Percentiles rank a stretch among this genome's conserved stretches.
Conservation (phyloP, 2,113 vertebrate species). For the Oryzias woworae region DNA sequence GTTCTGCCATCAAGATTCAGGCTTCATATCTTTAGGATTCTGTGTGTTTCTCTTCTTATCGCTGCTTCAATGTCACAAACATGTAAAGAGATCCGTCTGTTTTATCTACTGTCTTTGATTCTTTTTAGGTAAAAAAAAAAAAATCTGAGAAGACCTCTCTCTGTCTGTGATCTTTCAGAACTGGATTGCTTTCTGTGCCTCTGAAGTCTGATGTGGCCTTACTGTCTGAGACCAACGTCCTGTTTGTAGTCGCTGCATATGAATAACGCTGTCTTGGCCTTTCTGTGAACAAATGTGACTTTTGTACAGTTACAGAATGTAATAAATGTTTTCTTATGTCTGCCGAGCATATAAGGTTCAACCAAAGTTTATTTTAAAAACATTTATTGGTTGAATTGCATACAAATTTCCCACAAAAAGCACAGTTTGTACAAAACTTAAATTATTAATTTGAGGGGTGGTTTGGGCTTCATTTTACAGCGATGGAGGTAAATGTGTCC, state of each 20-base stretch:
- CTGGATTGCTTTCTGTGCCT: slow-evolving; percentile 36
- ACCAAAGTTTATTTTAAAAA: slow-evolving; percentile 13
- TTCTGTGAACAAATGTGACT: slow-evolving; percentile 65
- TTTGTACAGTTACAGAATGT: slow-evolving; percentile 72
- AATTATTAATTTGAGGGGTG: slow-evolving; percentile 23
- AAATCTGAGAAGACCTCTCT: too few relatives aligned
- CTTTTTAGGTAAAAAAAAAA: not conserved
- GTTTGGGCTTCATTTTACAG: slow-evolving; percentile 42
- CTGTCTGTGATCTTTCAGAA: not conserved
- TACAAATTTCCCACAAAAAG: slow-evolving; percentile 65
- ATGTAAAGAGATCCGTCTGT: slow-evolving; percentile 5
- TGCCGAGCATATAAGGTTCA: not conserved
- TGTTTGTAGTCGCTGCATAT: slow-evolving; percentile 39
- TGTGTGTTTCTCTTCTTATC: too few relatives aligned
- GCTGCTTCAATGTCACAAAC: too few relatives aligned
- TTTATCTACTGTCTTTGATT: slow-evolving; percentile 32
- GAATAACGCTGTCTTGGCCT: slow-evolving; percentile 47
- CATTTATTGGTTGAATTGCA: slow-evolving; percentile 74
- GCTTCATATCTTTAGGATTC: too few relatives aligned
- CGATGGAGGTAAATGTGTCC: slow-evolving; percentile 22
- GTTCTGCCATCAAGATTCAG: too few relatives aligned
- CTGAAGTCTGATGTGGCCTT: slow-evolving; percentile 58
- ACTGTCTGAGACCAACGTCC: slow-evolving; percentile 37
- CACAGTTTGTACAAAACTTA: slow-evolving; percentile 53
- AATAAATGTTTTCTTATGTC: slow-evolving; percentile 77